A percentile compares a stretch with the other conserved stretches of the same genome.
Evolutionary conservation across 2,113 vertebrate genomes (phyloP).

Genomic region (Sigmodon hispidus): DNA sequence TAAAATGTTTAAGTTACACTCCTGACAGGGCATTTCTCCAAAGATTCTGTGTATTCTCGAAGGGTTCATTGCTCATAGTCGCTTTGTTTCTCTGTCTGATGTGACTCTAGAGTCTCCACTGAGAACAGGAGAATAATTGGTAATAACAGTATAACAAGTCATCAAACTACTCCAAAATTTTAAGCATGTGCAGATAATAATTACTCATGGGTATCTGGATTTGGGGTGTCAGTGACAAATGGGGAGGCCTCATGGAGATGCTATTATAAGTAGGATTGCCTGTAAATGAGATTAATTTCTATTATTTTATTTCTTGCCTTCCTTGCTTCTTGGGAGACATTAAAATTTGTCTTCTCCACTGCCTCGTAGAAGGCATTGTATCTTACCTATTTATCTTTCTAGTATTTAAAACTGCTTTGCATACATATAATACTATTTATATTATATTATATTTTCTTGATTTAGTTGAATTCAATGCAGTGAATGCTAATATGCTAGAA

Average conservation of each 20-base stretch:
- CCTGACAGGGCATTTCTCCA: slow-evolving; percentile 75
- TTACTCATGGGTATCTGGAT: neutral
- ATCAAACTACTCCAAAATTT: neutral
- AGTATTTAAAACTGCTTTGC: neutral
- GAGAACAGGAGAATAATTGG: slow-evolving; percentile 46
- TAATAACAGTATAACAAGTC: neutral
- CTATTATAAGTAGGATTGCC: neutral
- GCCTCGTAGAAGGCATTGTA: neutral
- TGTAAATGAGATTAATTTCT: neutral
- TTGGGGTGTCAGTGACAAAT: neutral
- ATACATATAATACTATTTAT: neutral
- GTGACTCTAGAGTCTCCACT: slow-evolving; percentile 41
- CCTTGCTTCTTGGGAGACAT: neutral
- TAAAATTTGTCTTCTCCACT: neutral
- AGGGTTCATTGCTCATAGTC: slow-evolving; percentile 38
- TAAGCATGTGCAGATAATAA: neutral
- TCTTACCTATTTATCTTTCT: neutral
- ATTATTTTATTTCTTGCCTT: neutral
- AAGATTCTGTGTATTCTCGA: slow-evolving; percentile 41
- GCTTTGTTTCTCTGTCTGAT: slow-evolving; percentile 49
- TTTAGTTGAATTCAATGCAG: neutral
- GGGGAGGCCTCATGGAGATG: neutral
- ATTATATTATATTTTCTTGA: neutral
- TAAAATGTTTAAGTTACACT: slow-evolving; percentile 59
- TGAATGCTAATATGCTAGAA: neutral